Evolutionary conservation across 2,113 vertebrate species (phyloP).

Genomic region (Reinhardtius hippoglossoides): DNA sequence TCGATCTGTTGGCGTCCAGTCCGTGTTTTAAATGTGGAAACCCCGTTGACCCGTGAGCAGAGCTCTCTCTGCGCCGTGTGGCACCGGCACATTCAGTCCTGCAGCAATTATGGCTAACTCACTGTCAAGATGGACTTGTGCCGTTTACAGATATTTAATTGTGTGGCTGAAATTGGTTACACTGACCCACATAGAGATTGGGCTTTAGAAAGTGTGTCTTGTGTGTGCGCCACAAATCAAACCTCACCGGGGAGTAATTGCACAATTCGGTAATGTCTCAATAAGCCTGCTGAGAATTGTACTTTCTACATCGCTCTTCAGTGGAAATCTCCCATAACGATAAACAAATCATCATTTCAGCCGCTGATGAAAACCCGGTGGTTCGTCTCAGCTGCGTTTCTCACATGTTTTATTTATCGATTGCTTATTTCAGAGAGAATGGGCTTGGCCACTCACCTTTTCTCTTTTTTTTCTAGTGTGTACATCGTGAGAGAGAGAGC

Average conservation of each 20-base stretch:
- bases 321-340: too few relatives aligned
- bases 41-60: constrained; percentile 34
- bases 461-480: neutral
- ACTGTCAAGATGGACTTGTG: constrained; percentile 11
- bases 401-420: neutral
- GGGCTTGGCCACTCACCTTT: neutral
- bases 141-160: constrained; percentile 40
- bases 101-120: neutral
- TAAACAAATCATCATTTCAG: neutral
- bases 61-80: constrained; percentile 21
- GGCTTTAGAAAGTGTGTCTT: constrained; percentile 5
- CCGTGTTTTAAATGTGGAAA: constrained; percentile 54
- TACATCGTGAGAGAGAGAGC: neutral
- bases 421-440: constrained; percentile 18
- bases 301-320: neutral
- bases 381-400: neutral
- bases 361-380: neutral
- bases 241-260: neutral
- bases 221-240: neutral
- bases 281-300: too few relatives aligned
- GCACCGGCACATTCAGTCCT: neutral
- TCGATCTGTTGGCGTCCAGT: constrained; percentile 54
- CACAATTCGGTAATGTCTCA: too few relatives aligned
- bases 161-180: constrained; percentile 22
- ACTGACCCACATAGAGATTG: neutral